Evolutionary conservation across 1,140 invertebrate species (phyloP).

Genomic region (Plodia interpunctella): DNA sequence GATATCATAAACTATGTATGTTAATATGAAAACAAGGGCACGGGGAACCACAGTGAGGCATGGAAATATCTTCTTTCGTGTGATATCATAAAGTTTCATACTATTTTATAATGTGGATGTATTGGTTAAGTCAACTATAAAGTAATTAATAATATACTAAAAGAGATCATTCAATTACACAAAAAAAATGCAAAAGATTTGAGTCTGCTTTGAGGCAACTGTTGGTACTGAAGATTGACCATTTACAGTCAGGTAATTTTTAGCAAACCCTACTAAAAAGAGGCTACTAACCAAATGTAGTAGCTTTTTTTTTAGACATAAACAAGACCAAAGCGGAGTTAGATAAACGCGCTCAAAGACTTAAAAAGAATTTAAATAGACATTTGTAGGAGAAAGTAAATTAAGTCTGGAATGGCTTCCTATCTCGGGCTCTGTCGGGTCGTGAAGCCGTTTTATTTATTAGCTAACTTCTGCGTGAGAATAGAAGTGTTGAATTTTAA

Average conservation of each 20-base stretch:
- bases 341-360: constrained; percentile 6
- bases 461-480: neutral
- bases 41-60: neutral
- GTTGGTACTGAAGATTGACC: too few species aligned
- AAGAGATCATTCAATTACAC: too few species aligned
- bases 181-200: too few species aligned
- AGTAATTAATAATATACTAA: too few species aligned
- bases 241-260: too few species aligned
- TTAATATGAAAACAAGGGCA: neutral
- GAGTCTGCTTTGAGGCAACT: too few species aligned
- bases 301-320: too few species aligned
- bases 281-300: too few species aligned
- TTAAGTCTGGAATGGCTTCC: constrained; percentile 19
- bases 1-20: constrained; percentile 1
- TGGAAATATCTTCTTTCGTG: neutral
- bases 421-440: neutral
- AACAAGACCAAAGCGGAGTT: neutral
- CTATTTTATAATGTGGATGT: too few species aligned
- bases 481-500: too few species aligned
- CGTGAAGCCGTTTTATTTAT: neutral
- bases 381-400: constrained; percentile 35
- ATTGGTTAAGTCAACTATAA: neutral
- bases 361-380: constrained; percentile 33
- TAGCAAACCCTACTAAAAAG: too few species aligned
- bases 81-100: neutral